Percentiles rank a stretch among this genome's conserved stretches.
Evolutionary conservation across 2,888 invertebrate genomes (phyloP).

Genomic region (Eupithecia centaureata): DNA sequence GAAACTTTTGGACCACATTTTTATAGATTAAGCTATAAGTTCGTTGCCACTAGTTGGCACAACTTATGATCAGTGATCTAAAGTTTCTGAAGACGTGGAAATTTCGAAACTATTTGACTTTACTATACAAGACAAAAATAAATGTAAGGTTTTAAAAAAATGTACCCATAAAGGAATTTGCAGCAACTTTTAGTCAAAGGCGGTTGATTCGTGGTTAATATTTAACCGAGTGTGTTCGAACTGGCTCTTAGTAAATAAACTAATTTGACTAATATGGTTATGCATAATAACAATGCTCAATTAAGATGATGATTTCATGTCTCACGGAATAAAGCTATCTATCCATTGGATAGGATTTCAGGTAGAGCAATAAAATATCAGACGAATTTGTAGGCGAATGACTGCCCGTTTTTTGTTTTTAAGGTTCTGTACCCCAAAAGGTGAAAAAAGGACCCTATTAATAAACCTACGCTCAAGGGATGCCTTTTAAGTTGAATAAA

Average conservation of each 20-base stretch:
- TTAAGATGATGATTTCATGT: constrained; percentile 24
- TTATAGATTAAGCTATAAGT: too few species aligned
- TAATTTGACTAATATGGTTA: constrained; percentile 36
- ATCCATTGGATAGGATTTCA: not conserved
- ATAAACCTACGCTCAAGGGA: not conserved
- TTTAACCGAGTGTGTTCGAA: not conserved
- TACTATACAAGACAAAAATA: not conserved
- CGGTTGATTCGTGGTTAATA: not conserved
- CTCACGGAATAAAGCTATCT: not conserved
- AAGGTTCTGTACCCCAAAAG: too few species aligned
- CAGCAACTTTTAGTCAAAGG: not conserved
- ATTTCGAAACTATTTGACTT: not conserved
- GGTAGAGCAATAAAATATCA: not conserved
- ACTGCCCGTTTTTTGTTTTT: too few species aligned
- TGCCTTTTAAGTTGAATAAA: not conserved
- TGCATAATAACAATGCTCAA: constrained; percentile 30
- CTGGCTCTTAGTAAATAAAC: constrained; percentile 28
- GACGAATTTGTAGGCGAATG: not conserved
- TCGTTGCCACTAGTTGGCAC: too few species aligned
- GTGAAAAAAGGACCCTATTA: too few species aligned
- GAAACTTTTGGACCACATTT: not conserved
- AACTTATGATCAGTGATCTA: not conserved
- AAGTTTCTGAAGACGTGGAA: not conserved
- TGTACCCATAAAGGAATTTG: not conserved
- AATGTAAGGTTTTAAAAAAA: not conserved